Evolutionary conservation across 2,888 invertebrate species (phyloP).

Genomic region (Nowickia ferox): DNA sequence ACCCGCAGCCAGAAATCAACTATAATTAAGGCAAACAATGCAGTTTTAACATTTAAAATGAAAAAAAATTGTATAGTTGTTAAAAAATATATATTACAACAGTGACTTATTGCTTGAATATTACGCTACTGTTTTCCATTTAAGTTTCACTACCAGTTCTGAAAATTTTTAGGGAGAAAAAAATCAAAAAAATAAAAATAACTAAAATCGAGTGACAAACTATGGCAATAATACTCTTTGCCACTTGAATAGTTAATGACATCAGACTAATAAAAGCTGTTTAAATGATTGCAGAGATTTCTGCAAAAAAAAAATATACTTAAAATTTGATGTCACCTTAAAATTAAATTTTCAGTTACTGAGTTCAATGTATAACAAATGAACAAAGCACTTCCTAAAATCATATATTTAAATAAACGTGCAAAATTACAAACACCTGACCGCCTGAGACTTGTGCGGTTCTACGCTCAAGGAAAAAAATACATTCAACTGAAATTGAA

Average conservation of each 20-base stretch:
- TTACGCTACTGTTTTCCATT: slow-evolving; percentile 51
- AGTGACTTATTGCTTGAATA: slow-evolving; percentile 34
- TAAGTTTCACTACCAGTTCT: slow-evolving; percentile 41
- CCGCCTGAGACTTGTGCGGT: slow-evolving; percentile 45
- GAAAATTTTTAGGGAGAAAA: slow-evolving; percentile 22
- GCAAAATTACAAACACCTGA: slow-evolving; percentile 53
- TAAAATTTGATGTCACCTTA: slow-evolving; percentile 73
- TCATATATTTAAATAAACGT: slow-evolving; percentile 67
- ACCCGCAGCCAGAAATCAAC: slow-evolving; percentile 65
- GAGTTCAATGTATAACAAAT: slow-evolving; percentile 49
- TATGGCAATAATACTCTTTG: slow-evolving; percentile 16
- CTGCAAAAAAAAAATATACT: background rate
- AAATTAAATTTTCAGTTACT: slow-evolving; percentile 7
- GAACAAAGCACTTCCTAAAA: slow-evolving; percentile 54
- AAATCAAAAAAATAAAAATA: slow-evolving; percentile 23
- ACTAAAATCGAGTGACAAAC: slow-evolving; percentile 53
- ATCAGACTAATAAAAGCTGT: slow-evolving; percentile 25
- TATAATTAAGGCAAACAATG: slow-evolving; percentile 72
- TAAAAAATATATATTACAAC: slow-evolving; percentile 27
- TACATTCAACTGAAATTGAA: slow-evolving; percentile 61
- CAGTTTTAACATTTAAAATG: slow-evolving; percentile 61
- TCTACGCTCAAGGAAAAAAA: slow-evolving; percentile 16
- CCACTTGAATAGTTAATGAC: background rate
- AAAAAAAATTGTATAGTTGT: slow-evolving; percentile 44
- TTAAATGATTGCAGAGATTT: slow-evolving; percentile 7